Evolutionary conservation across 2,113 vertebrate species (phyloP).

Genomic region (Arenaria interpres): DNA sequence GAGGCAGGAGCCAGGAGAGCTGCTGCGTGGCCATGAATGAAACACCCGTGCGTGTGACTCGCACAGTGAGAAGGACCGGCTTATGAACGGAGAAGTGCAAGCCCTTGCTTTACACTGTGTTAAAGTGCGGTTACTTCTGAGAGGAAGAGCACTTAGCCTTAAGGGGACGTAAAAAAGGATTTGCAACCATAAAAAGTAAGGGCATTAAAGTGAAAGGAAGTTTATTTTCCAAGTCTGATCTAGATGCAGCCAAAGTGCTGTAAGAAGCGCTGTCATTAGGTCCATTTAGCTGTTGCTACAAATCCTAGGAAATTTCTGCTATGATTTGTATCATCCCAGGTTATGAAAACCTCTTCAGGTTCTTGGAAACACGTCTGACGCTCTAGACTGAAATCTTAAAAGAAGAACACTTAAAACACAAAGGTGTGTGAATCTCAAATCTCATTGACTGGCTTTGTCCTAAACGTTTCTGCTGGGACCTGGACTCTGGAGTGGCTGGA

Average conservation of each 20-base stretch:
- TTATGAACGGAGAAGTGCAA: not conserved
- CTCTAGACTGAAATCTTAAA: not conserved
- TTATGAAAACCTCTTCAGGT: not conserved
- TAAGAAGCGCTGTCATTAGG: not conserved
- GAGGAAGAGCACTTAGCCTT: not conserved
- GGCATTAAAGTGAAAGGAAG: not conserved
- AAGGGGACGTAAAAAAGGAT: not conserved
- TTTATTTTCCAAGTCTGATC: not conserved
- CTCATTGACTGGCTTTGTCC: not conserved
- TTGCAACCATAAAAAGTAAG: not conserved
- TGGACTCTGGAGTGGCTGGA: not conserved
- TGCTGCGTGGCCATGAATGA: not conserved
- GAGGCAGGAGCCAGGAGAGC: not conserved
- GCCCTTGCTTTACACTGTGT: rapidly evolving
- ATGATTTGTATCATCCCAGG: not conserved
- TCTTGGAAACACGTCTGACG: not conserved
- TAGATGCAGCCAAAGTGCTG: not conserved
- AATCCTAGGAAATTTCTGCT: not conserved
- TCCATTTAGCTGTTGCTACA: not conserved
- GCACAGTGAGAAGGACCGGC: not conserved
- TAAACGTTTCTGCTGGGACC: not conserved
- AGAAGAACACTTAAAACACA: not conserved
- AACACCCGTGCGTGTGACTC: not conserved
- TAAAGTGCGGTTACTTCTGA: not conserved
- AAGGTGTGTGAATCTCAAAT: not conserved